Percentiles rank a stretch among this genome's conserved stretches.
Evolutionary conservation across 2,888 invertebrate species (phyloP).

Genomic region (Lepidocyrtoides sp.): DNA sequence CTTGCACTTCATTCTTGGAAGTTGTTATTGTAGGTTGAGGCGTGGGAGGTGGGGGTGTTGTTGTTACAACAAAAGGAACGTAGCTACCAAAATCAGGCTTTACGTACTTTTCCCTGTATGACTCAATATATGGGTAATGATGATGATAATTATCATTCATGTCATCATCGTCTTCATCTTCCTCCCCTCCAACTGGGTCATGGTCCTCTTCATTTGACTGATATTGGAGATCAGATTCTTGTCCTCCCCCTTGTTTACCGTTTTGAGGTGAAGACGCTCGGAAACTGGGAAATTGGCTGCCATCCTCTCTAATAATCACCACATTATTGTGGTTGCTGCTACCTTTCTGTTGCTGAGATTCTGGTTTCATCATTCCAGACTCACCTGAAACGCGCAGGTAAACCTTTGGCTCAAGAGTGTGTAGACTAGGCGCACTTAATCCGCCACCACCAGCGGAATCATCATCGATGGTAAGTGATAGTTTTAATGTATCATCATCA

Average conservation of each 20-base stretch:
- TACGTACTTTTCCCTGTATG: conserved; percentile 66
- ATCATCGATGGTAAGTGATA: conserved; percentile 71
- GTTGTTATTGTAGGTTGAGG: not conserved
- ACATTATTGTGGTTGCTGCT: not conserved
- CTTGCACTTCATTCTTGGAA: not conserved
- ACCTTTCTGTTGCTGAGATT: not conserved
- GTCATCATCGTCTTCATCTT: conserved; percentile 57
- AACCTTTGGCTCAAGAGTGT: conserved; percentile 59
- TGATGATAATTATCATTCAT: conserved; percentile 72
- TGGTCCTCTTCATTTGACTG: conserved; percentile 56
- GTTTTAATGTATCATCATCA: conserved; percentile 68
- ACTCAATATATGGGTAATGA: conserved; percentile 69
- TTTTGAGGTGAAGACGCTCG: conserved; percentile 19
- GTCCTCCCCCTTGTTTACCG: conserved; percentile 1
- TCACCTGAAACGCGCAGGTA: conserved; percentile 71
- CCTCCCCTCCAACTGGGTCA: conserved; percentile 43
- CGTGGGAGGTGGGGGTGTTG: conserved; percentile 48
- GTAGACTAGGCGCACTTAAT: conserved; percentile 57
- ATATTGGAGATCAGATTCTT: conserved; percentile 54
- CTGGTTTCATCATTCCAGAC: conserved; percentile 75
- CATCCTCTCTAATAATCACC: conserved; percentile 2
- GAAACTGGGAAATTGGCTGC: conserved; percentile 12
- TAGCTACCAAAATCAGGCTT: conserved; percentile 51
- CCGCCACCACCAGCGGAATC: conserved; percentile 36
- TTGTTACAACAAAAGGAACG: conserved; percentile 23